A percentile compares a stretch with the other conserved stretches of the same genome.
Conservation (phyloP, 1,140 invertebrate genomes). For the Popillia japonica region DNA sequence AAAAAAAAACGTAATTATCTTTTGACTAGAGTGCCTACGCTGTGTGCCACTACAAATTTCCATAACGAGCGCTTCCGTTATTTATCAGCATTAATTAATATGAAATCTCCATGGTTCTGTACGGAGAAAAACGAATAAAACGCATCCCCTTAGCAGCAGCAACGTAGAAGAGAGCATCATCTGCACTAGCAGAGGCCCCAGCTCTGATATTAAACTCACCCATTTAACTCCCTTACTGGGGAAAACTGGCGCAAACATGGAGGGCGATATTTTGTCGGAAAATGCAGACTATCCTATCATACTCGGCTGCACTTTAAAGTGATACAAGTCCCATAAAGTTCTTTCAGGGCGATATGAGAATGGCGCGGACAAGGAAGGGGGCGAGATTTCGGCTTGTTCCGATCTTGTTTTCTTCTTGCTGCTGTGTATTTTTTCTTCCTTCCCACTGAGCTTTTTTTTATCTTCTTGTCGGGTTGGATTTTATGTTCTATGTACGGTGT, state of each 20-base stretch:
- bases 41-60: not conserved
- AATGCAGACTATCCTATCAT: slow-evolving; percentile 40
- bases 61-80: not conserved
- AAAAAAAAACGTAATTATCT: not conserved
- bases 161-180: slow-evolving; percentile 2
- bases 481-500: not conserved
- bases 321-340: slow-evolving; percentile 42
- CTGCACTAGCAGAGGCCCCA: not conserved
- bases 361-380: not conserved
- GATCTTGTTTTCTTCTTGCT: not conserved
- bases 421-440: not conserved
- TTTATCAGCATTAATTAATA: slow-evolving; percentile 16
- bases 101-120: not conserved
- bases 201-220: not conserved
- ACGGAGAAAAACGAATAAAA: slow-evolving; percentile 3
- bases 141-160: not conserved
- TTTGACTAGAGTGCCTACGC: not conserved
- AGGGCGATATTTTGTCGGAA: slow-evolving; percentile 31
- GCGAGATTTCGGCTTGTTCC: not conserved
- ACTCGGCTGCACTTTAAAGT: slow-evolving; percentile 43
- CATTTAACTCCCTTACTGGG: not conserved
- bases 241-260: slow-evolving; percentile 20
- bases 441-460: not conserved
- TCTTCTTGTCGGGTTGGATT: not conserved
- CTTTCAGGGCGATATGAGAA: slow-evolving; percentile 1